These are phyloP conservation scores for Arremon brunneinucha DNA, from an alignment of 2,797 vertebrate genomes.

Conservation along the genomic window DNA sequence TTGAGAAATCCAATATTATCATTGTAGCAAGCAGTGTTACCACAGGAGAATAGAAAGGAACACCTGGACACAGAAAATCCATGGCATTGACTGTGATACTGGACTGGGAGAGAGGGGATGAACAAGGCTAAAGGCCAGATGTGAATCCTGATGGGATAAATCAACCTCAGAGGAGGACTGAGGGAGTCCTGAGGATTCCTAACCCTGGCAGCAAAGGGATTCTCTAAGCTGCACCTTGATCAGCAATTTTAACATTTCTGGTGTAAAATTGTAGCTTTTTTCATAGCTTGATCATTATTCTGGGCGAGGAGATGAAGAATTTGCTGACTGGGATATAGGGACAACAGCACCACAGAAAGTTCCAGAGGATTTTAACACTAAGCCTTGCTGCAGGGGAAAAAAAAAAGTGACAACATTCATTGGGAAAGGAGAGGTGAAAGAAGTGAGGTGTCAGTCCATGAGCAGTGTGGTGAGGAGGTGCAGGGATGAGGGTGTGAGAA, in stretches of 20 bases:
- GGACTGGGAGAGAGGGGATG: not conserved
- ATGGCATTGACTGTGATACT: slow-evolving; percentile 38
- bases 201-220: not conserved
- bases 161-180: not conserved
- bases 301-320: not conserved
- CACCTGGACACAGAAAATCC: slow-evolving; percentile 63
- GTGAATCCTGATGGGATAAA: slow-evolving; percentile 43
- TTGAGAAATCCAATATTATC: slow-evolving; percentile 58
- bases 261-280: not conserved
- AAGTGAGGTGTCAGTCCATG: not conserved
- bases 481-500: not conserved
- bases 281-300: not conserved
- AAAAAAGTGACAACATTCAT: not conserved
- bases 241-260: not conserved
- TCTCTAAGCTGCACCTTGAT: not conserved
- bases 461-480: not conserved
- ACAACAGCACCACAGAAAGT: not conserved
- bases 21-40: not conserved
- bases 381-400: slow-evolving; percentile 20
- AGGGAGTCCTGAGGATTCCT: slow-evolving; percentile 13
- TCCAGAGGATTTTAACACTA: slow-evolving; percentile 16
- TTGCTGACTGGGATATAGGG: slow-evolving; percentile 38
- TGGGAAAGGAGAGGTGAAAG: slow-evolving; percentile 32
- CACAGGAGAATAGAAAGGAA: slow-evolving; percentile 43
- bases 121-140: slow-evolving; percentile 22